Conservation (phyloP, 2,113 vertebrate species). For the Clarias gariepinus region DNA sequence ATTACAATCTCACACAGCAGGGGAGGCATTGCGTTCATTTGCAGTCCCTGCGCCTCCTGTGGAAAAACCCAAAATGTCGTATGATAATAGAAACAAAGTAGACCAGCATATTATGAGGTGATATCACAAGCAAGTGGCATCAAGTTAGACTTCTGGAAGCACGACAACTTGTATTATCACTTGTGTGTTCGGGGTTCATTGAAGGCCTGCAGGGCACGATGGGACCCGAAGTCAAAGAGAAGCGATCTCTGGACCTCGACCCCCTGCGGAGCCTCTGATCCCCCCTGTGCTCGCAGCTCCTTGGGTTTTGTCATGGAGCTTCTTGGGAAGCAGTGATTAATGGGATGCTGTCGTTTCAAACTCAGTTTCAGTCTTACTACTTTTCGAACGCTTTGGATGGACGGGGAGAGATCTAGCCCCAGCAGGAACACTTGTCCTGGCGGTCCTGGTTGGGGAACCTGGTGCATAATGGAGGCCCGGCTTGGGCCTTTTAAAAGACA, state of each 20-base stretch:
- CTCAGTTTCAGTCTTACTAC: conserved; percentile 70
- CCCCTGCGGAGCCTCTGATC: conserved; percentile 55
- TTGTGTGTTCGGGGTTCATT: conserved; percentile 32
- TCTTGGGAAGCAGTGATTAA: conserved; percentile 83
- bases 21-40: conserved; percentile 60
- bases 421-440: conserved; percentile 51
- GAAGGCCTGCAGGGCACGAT: conserved; percentile 55
- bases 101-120: neutral
- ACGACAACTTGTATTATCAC: conserved; percentile 47
- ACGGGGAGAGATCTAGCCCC: neutral
- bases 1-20: conserved; percentile 73
- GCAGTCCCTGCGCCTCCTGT: conserved; percentile 53
- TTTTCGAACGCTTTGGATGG: neutral
- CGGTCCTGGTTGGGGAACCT: neutral
- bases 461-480: conserved; percentile 82
- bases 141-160: conserved; percentile 7
- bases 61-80: conserved; percentile 58
- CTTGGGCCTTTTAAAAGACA: conserved; percentile 92
- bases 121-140: neutral
- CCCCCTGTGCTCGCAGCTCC: conserved; percentile 55
- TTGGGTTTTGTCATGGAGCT: conserved; percentile 74
- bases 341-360: conserved; percentile 74
- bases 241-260: conserved; percentile 58
- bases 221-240: conserved; percentile 53
- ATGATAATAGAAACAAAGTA: conserved; percentile 41